These are phyloP conservation scores for Lasiurus cinereus DNA, from an alignment of 2,113 vertebrate genomes.

Conservation along the genomic window DNA sequence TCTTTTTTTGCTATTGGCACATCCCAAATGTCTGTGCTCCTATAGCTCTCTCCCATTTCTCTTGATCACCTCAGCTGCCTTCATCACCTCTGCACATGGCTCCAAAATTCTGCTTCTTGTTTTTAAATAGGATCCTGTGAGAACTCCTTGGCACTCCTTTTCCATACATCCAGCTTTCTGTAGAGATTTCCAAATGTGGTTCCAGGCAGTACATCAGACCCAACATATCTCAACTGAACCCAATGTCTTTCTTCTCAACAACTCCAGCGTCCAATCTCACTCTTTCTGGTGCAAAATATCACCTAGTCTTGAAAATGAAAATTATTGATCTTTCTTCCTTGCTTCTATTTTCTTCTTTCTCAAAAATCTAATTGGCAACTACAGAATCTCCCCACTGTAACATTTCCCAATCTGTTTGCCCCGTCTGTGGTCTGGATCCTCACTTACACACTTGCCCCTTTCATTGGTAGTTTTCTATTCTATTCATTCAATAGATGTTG, in stretches of 20 bases:
- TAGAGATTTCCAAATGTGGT: not conserved
- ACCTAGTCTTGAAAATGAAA: not conserved
- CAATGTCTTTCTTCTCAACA: not conserved
- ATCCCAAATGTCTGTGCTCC: not conserved
- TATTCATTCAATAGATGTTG: not conserved
- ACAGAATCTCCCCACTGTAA: not conserved
- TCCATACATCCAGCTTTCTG: not conserved
- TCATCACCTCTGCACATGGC: not conserved
- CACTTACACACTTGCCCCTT: accelerated
- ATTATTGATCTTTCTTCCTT: not conserved
- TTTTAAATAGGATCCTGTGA: not conserved
- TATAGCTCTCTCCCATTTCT: not conserved
- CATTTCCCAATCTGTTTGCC: not conserved
- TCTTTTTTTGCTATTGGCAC: not conserved
- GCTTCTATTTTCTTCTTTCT: not conserved
- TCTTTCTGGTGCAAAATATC: conserved; percentile 17
- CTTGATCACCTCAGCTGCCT: not conserved
- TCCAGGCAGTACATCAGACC: not conserved
- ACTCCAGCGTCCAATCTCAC: not conserved
- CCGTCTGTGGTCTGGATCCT: not conserved
- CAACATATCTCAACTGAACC: not conserved
- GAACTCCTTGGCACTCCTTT: accelerated
- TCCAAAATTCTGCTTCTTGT: not conserved
- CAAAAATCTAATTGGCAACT: not conserved
- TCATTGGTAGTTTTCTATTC: not conserved